Percentiles rank a stretch among this genome's conserved stretches.
These are phyloP conservation scores for Caenorhabditis japonica DNA, from an alignment of 2,888 invertebrate genomes.

Conservation along the genomic window DNA sequence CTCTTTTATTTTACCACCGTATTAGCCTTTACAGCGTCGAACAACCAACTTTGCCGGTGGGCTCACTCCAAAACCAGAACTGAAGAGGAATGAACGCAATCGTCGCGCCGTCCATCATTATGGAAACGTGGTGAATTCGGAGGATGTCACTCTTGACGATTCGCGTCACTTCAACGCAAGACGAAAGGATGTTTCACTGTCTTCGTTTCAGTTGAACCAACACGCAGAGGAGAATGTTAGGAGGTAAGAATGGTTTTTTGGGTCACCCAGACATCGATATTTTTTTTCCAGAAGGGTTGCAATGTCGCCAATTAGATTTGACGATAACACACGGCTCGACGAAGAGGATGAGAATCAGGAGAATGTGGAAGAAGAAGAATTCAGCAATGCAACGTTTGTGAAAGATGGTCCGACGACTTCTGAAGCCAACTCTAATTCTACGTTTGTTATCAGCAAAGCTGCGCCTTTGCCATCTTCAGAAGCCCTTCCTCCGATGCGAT, in stretches of 20 bases:
- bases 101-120: slow-evolving; percentile 35
- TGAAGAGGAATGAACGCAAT: slow-evolving; percentile 41
- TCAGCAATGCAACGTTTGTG: slow-evolving; percentile 28
- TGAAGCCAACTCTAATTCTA: not conserved
- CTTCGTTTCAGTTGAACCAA: slow-evolving; percentile 19
- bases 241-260: slow-evolving; percentile 12
- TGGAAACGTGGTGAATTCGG: slow-evolving; percentile 43
- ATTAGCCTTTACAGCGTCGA: slow-evolving; percentile 31
- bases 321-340: slow-evolving; percentile 30
- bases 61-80: slow-evolving; percentile 48
- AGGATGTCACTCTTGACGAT: slow-evolving; percentile 37
- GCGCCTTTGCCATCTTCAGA: not conserved
- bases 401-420: not conserved
- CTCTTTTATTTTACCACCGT: not conserved
- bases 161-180: slow-evolving; percentile 3
- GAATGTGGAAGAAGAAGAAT: slow-evolving; percentile 11
- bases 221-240: slow-evolving; percentile 26
- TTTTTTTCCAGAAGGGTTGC: slow-evolving; percentile 36
- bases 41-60: slow-evolving; percentile 23
- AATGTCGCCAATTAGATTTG: slow-evolving; percentile 43
- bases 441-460: slow-evolving; percentile 8
- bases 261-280: too few relatives aligned
- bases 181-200: not conserved
- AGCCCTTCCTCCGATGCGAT: slow-evolving; percentile 14
- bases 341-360: slow-evolving; percentile 33